Evolutionary conservation across 2,888 invertebrate species (phyloP), one percentile per base, ranked within the genome.

Genomic region (Danaus chrysippus): DNA sequence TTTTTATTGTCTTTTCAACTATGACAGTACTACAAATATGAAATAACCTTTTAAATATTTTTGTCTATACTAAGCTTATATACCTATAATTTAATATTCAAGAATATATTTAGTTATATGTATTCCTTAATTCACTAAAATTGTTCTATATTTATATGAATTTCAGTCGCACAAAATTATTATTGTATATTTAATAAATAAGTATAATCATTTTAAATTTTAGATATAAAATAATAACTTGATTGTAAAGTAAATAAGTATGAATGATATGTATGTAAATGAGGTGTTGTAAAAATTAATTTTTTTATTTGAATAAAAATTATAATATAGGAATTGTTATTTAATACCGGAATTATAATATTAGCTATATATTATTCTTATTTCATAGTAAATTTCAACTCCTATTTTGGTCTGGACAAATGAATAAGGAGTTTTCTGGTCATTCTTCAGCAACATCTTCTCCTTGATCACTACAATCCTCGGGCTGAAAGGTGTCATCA

Each of bases 401-500:
- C 23, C 23, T 34, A 8, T 34, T 34, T 34, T 5, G 3, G 23
- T 34, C 23, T 8, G 6, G 43, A 17, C n/a, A 44, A 19, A 17
- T 43, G 12, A 43, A 34, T 54, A n/a, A 53, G 13, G 8, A 54
- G 12, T 46, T 15, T 23, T 54, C 46, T 1, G 3, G 23, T 34
- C 6, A 34, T 44, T 44, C 19, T 11, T 68, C 71, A 10, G 73
- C 73, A 3, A 70, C 76, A 2, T 80, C 80, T 6, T 83, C 85
- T 15, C 80, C 80, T 15, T 75, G 75, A 3, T 79, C 82, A 0
- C 84, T 80, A 67, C 83, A 85, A 58, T 88, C 83, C 56, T 88
- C 86, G 0, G 87, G 87, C 0, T 69, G 76, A 75, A 85, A 87
- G 0, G 88, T 88, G 69, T 89, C 86, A 56, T 89, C 88, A 53